Percentiles rank a stretch among this genome's conserved stretches.
Evolutionary conservation across 2,888 invertebrate genomes (phyloP).

Genomic region (Hirudinaria manillensis): DNA sequence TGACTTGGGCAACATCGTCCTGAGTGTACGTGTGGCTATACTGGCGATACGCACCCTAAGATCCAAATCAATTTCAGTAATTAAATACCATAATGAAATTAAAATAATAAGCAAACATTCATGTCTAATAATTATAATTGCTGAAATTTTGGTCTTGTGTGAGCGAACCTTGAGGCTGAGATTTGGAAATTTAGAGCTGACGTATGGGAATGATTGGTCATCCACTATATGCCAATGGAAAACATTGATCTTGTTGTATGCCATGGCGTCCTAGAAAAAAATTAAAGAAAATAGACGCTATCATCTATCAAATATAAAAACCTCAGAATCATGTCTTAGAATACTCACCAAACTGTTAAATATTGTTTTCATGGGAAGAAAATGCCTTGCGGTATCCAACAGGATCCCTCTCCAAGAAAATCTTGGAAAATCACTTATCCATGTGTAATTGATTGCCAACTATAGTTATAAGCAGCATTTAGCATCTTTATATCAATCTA

Average conservation of each 20-base stretch:
- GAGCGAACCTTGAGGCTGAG: conserved; percentile 40
- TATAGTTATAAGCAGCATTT: not conserved
- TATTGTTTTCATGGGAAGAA: conserved; percentile 65
- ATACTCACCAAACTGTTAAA: conserved; percentile 61
- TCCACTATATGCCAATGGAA: conserved; percentile 80
- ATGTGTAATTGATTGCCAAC: conserved; percentile 65
- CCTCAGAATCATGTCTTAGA: not conserved
- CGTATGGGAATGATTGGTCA: conserved; percentile 84
- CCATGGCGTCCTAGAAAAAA: conserved; percentile 73
- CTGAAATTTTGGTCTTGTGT: too few species aligned
- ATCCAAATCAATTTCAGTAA: too few species aligned
- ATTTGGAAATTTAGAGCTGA: conserved; percentile 53
- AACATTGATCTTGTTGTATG: conserved; percentile 79
- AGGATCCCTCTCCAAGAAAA: conserved; percentile 76
- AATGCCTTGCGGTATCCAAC: conserved; percentile 82
- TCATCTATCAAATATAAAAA: too few species aligned
- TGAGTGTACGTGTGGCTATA: conserved; percentile 59
- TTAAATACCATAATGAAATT: too few species aligned
- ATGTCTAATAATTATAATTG: too few species aligned
- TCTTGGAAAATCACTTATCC: conserved; percentile 71
- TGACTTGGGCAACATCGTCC: conserved; percentile 63
- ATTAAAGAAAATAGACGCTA: too few species aligned
- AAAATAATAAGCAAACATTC: too few species aligned
- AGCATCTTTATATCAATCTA: conserved; percentile 34
- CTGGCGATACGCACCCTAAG: too few species aligned